Evolutionary conservation across 1,140 invertebrate species (phyloP), one percentile per base, ranked within the genome.

Genomic region (Dendroctonus valens): DNA sequence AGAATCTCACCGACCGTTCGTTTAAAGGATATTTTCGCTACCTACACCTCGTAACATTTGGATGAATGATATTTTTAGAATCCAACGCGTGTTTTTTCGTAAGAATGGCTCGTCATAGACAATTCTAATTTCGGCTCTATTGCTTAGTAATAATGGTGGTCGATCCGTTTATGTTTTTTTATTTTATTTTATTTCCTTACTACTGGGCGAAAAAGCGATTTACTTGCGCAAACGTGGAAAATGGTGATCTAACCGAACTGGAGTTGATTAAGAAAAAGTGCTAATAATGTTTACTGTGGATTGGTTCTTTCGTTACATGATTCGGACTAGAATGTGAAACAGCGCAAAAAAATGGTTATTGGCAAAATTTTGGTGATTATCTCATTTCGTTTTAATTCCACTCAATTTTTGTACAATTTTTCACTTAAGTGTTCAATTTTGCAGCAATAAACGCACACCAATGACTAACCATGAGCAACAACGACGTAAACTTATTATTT

Each of bases 361-460:
- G 64, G 64, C n/a, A 66, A 59, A 52, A 66, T 66, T 41, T 59
- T 66, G 64, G 64, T 66, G 64, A 66, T 59, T 66, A 66, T 66
- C 54, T 41, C 37, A 48, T 57, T 42, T 42, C 53, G 4, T 50
- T 62, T 62, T 41, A 41, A 41, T 62, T 39, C 39, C 11, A 37
- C 12, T 50, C 8, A 6, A 12, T 7, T 1, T 26, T 26, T 26
- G 12, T n/a, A 38, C 8, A 6, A 12, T 7, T 1, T 26, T 26
- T 26, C 26, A 26, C 26, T 26, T 26, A 26, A 26, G 26, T 26
- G 26, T 26, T 26, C 26, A 26, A 3, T 26, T 26, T 3, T 26
- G 3, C 26, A 26, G 26, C 26, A 26, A 26, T 26, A 26, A 26
- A 26, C 26, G 26, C 26, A 26, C 26, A 2, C 3, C 26, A 26